Evolutionary conservation across 2,113 vertebrate species (phyloP), one percentile per base, ranked within the genome.

Genomic region (Vidua macroura): DNA sequence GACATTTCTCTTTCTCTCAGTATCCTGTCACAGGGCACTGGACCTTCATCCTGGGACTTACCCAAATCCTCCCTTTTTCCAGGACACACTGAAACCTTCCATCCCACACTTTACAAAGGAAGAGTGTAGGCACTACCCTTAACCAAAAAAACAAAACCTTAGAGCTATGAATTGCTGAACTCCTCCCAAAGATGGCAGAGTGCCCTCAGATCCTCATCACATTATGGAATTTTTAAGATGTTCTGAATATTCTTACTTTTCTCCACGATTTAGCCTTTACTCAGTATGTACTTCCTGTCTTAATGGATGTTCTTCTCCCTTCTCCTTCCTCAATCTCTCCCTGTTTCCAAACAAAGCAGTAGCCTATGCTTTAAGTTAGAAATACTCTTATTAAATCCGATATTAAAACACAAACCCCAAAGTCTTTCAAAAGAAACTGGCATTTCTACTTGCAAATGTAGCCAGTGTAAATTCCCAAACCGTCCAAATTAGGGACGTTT

Each of bases 31-130:
- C 79, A 49, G 79, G 55, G 67, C 3, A 2, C 58, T 35, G 88
- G 72, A 58, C n/a, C 78, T 79, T 87, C 75, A 63, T 67, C 53
- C 72, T 72, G 78, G 63, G 82, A 24, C 56, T 83, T 64, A 80
- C 60, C 39, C 76, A 92, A 94, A 90, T 64, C 83, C 64, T 83
- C 83, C 79, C 56, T 92, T 95, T 92, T 86, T 63, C 88, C 88
- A 46, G 28, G 80, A 23, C 8, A 15, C 16, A 15, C 41, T 41
- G 46, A 91, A 91, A 78, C 30, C 90, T 86, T 67, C 79, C 64
- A 59, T 43, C 49, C 60, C 37, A 13, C 52, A 20, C 28, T 75
- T 44, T 28, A 24, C 1, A 20, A 75, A 64, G 35, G 55, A 72
- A 39, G 13, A 46, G 24, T 7, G 11, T 16, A 30, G 51, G 27